Percentiles rank a stretch among this genome's conserved stretches.
phyloP scores from a whole-genome alignment of 2,888 invertebrate species.

The Tuberolachnus salignus region DNA sequence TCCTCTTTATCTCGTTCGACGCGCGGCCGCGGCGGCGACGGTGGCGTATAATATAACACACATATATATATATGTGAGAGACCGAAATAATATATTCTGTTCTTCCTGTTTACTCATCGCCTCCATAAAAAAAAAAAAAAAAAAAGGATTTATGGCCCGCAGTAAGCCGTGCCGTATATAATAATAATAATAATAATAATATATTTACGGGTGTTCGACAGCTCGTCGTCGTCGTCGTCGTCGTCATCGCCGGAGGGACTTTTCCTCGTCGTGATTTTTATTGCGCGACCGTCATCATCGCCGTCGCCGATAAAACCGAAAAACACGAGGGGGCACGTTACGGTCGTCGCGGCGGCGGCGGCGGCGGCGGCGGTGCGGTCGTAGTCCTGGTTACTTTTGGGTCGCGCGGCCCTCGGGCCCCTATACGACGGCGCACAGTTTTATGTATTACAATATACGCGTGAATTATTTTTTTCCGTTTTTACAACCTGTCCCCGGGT shows the following conservation, averaged over 20 bases:
- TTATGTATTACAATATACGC: too few species aligned
- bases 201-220: constrained; percentile 47
- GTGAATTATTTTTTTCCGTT: constrained; percentile 28
- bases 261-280: constrained; percentile 35
- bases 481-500: constrained; percentile 27
- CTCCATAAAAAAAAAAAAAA: constrained; percentile 12
- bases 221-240: constrained; percentile 18
- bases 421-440: not conserved
- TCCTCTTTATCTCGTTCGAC: not conserved
- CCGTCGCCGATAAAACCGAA: constrained; percentile 35
- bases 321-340: constrained; percentile 12
- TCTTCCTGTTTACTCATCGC: constrained; percentile 56
- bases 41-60: too few species aligned
- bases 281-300: constrained; percentile 20
- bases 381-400: constrained; percentile 49
- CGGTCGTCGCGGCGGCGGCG: not conserved
- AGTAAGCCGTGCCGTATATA: constrained; percentile 7
- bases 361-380: not conserved
- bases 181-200: not conserved
- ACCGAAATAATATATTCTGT: constrained; percentile 42
- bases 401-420: constrained; percentile 30
- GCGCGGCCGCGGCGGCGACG: not conserved
- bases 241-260: constrained; percentile 39
- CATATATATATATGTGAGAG: not conserved
- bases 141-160: constrained; percentile 46